Evolutionary conservation across 2,888 invertebrate genomes (phyloP), one percentile per base, ranked within the genome.

Genomic region (Octodonta nipae): DNA sequence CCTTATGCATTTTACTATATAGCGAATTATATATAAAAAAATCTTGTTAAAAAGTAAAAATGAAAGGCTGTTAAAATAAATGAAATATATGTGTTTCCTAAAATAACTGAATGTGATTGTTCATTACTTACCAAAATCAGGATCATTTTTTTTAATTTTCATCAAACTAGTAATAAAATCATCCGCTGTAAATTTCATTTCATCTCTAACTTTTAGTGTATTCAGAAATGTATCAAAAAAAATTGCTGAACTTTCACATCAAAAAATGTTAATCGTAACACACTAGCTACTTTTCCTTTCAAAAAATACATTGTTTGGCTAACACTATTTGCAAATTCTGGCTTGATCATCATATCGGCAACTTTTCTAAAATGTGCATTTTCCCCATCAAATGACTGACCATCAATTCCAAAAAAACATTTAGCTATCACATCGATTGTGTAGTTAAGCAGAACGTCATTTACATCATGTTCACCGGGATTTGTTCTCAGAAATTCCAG

Each of bases 401-500:
- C 52, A 13, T 62, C 54, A 6, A 65, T 55, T 0, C 61, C 65
- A 47, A 65, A 66, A 2, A 61, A 63, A 36, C 63, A 61, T 14
- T 53, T 54, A 4, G 64, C 61, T 20, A 67, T 65, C 0, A 64
- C 58, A 33, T 66, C 64, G 17, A 63, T 62, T 1, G 65, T 53
- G 40, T 52, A 66, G 35, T 58, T 60, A 1, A 60, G 54, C 28
- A 49, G 46, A 5, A 56, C 35, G 35, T 56, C 56, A 44, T 58
- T 56, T 2, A 47, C 44, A 32, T 58, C 61, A 0, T 47, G 13
- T 2, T 33, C 33, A n/a, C n/a, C n/a, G n/a, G n/a, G n/a, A n/a
- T n/a, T n/a, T n/a, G n/a, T n/a, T n/a, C n/a, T 11, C 22, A 22
- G 22, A 11, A 10, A 22, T 3, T 4, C 4, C 3, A 22, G 10